phyloP scores from a whole-genome alignment of 2,113 vertebrate species.

The Macaca mulatta region DNA sequence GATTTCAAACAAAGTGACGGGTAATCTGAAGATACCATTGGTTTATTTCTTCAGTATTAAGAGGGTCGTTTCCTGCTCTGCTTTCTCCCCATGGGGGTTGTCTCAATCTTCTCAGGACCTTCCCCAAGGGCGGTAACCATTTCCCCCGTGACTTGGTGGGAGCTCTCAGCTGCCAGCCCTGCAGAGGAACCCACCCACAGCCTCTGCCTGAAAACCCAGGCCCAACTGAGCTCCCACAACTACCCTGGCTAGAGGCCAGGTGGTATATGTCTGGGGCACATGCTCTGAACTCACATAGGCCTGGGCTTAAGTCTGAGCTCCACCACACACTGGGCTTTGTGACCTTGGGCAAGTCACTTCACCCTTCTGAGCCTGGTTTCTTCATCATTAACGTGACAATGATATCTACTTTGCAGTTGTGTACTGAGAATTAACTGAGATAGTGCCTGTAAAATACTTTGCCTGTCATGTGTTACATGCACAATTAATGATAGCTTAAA shows the following conservation, averaged over 20 bases:
- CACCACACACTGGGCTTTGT: background rate
- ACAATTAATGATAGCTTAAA: background rate
- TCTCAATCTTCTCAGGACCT: background rate
- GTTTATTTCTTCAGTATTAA: background rate
- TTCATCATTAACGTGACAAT: background rate
- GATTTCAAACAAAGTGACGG: background rate
- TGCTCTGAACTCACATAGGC: background rate
- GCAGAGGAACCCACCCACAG: background rate
- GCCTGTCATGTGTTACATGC: no score
- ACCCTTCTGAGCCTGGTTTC: conserved; percentile 67
- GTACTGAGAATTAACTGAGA: background rate
- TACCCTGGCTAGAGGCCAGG: background rate
- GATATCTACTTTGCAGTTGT: background rate
- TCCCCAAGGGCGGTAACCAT: background rate
- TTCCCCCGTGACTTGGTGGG: background rate
- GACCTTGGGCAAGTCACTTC: conserved; percentile 55
- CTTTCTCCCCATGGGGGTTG: background rate
- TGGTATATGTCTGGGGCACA: background rate
- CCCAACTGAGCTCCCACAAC: background rate
- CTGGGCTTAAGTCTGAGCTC: background rate
- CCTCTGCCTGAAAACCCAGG: background rate
- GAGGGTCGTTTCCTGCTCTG: background rate
- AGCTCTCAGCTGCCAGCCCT: background rate
- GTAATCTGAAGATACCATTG: background rate
- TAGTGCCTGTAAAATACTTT: background rate